Base-by-base conservation (phyloP, 2,888 invertebrate genomes). In the Melinopterus prodromus region DNA sequence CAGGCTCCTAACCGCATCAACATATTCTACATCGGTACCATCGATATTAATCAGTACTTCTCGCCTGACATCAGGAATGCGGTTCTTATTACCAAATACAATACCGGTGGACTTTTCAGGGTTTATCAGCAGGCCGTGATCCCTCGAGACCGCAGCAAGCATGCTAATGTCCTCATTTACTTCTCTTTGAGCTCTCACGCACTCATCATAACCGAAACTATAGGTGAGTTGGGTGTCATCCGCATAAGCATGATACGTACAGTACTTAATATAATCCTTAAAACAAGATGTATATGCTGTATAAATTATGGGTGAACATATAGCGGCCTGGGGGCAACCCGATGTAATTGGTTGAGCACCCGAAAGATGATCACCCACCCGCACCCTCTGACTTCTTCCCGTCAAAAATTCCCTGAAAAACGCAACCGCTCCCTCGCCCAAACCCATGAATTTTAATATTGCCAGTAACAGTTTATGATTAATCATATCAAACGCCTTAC, bases 31-130 rank as follows among this genome's bases (percentile, higher is more conserved):
- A 16, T n/a, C 12, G 35, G 15, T 9, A 71, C 12, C 16, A 71
- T 71, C 35, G 35, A 71, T 71, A 71, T 9, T n/a, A 71, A 71
- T 71, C 16, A 16, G 71, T 71, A 35, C 35, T 71, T 35, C 53
- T 12, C 12, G 53, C 53, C 12, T 53, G 12, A 53, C 12, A 7
- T 53, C 12, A 53, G 7, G 53, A 71, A 71, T 15, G 26, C 15
- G 6, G 12, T 16, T 71, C 16, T 71, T 35, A 71, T 71, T 71
- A 9, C 71, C 71, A 71, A 71, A 71, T 6, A 71, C 12, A 12
- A 71, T 26, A 12, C 7, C 71, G 15, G 35, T 14, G 12, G 26
- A 26, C 35, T 53, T 71, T 71, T 16, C 12, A 71, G 71, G 71
- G 35, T 71, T 71, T 15, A 71, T 26, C 71, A 26, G 16, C 2